A percentile compares a stretch with the other conserved stretches of the same genome.
Evolutionary conservation across 2,113 vertebrate genomes (phyloP).

Genomic region (Genyomyrus donnyi): DNA sequence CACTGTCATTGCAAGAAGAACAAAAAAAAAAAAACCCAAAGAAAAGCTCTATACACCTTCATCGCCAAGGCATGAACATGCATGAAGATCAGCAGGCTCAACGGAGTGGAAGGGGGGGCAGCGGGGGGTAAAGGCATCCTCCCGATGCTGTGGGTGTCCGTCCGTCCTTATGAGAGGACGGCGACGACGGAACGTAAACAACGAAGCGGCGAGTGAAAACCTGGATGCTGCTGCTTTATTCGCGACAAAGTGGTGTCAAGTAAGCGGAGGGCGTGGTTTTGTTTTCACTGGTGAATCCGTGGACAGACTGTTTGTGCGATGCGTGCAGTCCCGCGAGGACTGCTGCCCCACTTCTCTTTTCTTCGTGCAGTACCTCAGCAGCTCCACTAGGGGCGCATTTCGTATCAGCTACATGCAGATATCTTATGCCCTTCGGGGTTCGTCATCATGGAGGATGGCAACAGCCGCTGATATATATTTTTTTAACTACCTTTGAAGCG

Average conservation of each 20-base stretch:
- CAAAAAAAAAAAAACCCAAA: conserved; percentile 16
- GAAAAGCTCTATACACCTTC: conserved; percentile 77
- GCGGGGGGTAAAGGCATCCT: conserved; percentile 30
- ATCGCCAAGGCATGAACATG: conserved; percentile 68
- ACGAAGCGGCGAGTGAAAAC: conserved; percentile 59
- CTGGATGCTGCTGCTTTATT: conserved; percentile 62
- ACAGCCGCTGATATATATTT: not conserved
- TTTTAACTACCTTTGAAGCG: conserved; percentile 3
- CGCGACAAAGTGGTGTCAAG: conserved; percentile 55
- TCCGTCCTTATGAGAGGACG: conserved; percentile 38
- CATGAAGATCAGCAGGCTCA: conserved; percentile 56
- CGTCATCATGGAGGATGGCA: not conserved
- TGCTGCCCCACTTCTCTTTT: conserved; percentile 49
- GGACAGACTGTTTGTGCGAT: conserved; percentile 53
- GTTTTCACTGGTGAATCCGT: conserved; percentile 66
- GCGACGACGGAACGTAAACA: conserved; percentile 46
- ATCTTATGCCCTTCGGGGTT: not conserved
- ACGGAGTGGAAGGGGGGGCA: conserved; percentile 30
- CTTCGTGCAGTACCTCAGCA: conserved; percentile 30
- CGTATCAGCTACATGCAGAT: not conserved
- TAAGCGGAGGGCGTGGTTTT: conserved; percentile 43
- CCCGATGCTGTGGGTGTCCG: conserved; percentile 23
- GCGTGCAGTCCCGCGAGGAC: conserved; percentile 49
- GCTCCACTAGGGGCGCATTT: conserved; percentile 35
- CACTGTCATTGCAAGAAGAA: conserved; percentile 80